Percentiles rank a stretch among this genome's conserved stretches.
phyloP scores from a whole-genome alignment of 1,140 invertebrate species.

The Thaumatotibia leucotreta region DNA sequence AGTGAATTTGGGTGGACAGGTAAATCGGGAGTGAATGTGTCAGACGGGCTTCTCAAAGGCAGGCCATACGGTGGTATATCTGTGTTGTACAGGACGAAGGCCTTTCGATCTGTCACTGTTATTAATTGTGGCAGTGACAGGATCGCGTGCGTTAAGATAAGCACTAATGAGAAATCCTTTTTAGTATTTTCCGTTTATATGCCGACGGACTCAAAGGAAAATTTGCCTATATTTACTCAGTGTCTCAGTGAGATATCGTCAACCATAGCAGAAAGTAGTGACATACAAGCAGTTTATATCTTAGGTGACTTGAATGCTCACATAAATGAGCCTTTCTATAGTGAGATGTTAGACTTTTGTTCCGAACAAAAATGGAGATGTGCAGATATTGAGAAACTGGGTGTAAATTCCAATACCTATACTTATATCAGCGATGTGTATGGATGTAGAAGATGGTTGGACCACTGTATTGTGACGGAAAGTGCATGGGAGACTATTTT shows the following conservation, averaged over 20 bases:
- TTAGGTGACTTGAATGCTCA: slow-evolving; percentile 30
- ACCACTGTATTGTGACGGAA: neutral
- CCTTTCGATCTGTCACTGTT: slow-evolving; percentile 19
- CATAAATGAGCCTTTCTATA: slow-evolving; percentile 19
- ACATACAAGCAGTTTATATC: slow-evolving; percentile 20
- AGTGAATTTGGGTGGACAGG: slow-evolving; percentile 18
- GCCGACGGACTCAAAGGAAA: slow-evolving; percentile 21
- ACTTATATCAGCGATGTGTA: slow-evolving; percentile 20
- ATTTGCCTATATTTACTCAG: slow-evolving; percentile 24
- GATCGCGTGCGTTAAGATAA: slow-evolving; percentile 19
- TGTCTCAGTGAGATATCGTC: slow-evolving; percentile 23
- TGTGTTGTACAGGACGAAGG: slow-evolving; percentile 18
- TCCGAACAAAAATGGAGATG: slow-evolving; percentile 19
- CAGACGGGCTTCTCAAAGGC: slow-evolving; percentile 10
- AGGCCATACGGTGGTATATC: slow-evolving; percentile 21
- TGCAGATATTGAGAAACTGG: slow-evolving; percentile 22
- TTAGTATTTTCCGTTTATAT: slow-evolving; percentile 24
- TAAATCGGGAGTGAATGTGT: slow-evolving; percentile 19
- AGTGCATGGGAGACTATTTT: neutral
- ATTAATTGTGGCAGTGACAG: slow-evolving; percentile 20
- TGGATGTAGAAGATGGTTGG: slow-evolving; percentile 8
- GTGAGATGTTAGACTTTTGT: slow-evolving; percentile 23
- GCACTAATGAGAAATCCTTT: neutral
- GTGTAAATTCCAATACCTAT: slow-evolving; percentile 12
- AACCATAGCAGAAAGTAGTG: slow-evolving; percentile 14